Conservation (phyloP, 2,888 invertebrate species). For the Hipparchia semele region DNA sequence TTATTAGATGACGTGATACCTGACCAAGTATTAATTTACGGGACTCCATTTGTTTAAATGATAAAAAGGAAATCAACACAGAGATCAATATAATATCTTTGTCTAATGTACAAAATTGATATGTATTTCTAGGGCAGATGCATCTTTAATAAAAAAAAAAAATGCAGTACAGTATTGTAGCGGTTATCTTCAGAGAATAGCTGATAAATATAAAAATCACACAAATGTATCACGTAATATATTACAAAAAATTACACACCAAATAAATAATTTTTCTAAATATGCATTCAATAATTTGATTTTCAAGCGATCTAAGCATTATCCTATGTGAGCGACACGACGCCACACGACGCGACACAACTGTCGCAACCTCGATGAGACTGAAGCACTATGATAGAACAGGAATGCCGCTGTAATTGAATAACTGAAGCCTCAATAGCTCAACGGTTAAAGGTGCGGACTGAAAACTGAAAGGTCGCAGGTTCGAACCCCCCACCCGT, state of each 20-base stretch:
- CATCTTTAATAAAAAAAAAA: slow-evolving; percentile 39
- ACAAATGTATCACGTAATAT: slow-evolving; percentile 40
- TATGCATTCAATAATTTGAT: slow-evolving; percentile 45
- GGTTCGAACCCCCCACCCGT: too few species aligned
- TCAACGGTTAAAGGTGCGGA: too few species aligned
- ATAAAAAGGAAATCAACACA: slow-evolving; percentile 43
- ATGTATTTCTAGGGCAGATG: slow-evolving; percentile 63
- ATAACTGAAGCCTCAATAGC: too few species aligned
- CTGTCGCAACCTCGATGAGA: background rate
- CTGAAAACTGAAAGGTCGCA: too few species aligned
- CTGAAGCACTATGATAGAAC: background rate
- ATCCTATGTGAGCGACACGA: slow-evolving; percentile 3
- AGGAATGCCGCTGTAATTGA: background rate
- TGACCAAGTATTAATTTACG: slow-evolving; percentile 32
- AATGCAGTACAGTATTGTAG: slow-evolving; percentile 33
- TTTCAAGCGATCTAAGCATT: slow-evolving; percentile 27
- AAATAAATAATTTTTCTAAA: slow-evolving; percentile 38
- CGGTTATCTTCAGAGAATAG: slow-evolving; percentile 31
- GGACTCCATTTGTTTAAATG: background rate
- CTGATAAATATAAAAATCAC: slow-evolving; percentile 40
- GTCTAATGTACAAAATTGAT: slow-evolving; percentile 68
- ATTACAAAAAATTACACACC: slow-evolving; percentile 40
- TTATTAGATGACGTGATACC: slow-evolving; percentile 24
- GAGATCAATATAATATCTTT: slow-evolving; percentile 65
- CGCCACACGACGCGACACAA: background rate